Percentiles rank a stretch among this genome's conserved stretches.
These are phyloP conservation scores for Myrmecophaga tridactyla DNA, from an alignment of 2,113 vertebrate species.

Conservation along the genomic window DNA sequence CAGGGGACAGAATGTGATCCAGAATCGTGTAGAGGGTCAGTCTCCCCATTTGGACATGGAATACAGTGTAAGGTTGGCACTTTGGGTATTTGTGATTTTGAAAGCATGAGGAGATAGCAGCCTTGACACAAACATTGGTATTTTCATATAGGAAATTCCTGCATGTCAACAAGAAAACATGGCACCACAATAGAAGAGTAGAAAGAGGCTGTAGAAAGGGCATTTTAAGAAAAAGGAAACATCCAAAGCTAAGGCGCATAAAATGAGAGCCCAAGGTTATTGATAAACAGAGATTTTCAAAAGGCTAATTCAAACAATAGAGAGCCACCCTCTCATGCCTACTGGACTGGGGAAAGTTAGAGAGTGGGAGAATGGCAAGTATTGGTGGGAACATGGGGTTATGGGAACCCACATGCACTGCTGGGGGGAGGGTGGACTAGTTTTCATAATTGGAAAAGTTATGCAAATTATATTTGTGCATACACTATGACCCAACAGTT, in stretches of 20 bases:
- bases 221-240: background rate
- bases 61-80: background rate
- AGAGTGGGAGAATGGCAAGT: background rate
- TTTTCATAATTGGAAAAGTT: fast-evolving
- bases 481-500: background rate
- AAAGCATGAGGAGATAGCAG: background rate
- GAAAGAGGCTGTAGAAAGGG: background rate
- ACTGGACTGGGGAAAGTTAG: background rate
- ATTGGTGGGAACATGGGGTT: fast-evolving
- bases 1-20: background rate
- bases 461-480: too few species aligned
- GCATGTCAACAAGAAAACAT: background rate
- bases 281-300: background rate
- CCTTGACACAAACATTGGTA: background rate
- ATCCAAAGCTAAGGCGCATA: background rate
- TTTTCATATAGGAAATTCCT: background rate
- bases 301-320: background rate
- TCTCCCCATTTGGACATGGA: background rate
- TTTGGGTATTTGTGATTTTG: background rate
- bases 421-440: background rate
- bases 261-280: background rate
- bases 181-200: fast-evolving
- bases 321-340: background rate
- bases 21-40: background rate
- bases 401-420: fast-evolving